A percentile compares a stretch with the other conserved stretches of the same genome.
phyloP scores from a whole-genome alignment of 2,113 vertebrate species.

The Mus musculus region DNA sequence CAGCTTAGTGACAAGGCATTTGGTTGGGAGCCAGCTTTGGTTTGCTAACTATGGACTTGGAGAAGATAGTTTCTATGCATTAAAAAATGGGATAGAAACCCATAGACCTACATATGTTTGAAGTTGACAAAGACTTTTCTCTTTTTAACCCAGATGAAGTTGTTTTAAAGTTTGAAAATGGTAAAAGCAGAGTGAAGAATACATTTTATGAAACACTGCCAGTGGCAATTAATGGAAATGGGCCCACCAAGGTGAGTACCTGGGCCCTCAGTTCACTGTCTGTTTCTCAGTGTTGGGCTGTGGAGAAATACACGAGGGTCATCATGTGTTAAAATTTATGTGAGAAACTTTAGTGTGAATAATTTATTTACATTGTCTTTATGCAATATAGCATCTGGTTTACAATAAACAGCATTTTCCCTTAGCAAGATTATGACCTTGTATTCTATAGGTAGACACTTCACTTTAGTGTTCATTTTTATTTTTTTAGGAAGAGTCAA shows the following conservation, averaged over 20 bases:
- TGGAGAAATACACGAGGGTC: not conserved
- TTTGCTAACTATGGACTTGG: not conserved
- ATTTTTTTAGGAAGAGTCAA: not conserved
- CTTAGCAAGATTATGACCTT: not conserved
- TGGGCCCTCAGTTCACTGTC: not conserved
- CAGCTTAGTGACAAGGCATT: not conserved
- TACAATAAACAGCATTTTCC: constrained; percentile 20
- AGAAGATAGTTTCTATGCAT: not conserved
- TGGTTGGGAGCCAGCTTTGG: not conserved
- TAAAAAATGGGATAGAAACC: not conserved
- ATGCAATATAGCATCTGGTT: not conserved
- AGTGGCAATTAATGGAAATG: constrained; percentile 94
- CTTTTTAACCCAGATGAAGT: constrained; percentile 93
- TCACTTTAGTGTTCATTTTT: not conserved
- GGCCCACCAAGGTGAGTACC: constrained; percentile 95
- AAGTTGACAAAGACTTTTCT: not conserved
- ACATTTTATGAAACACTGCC: constrained; percentile 94
- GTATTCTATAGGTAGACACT: not conserved
- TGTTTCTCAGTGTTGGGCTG: not conserved
- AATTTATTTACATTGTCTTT: not conserved
- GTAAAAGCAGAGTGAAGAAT: constrained; percentile 93
- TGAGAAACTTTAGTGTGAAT: not conserved
- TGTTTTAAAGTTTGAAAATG: constrained; percentile 95
- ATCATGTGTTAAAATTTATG: not conserved
- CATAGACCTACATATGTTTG: not conserved